Conservation (phyloP, 1,140 invertebrate species). For the Drosophila simulans region DNA sequence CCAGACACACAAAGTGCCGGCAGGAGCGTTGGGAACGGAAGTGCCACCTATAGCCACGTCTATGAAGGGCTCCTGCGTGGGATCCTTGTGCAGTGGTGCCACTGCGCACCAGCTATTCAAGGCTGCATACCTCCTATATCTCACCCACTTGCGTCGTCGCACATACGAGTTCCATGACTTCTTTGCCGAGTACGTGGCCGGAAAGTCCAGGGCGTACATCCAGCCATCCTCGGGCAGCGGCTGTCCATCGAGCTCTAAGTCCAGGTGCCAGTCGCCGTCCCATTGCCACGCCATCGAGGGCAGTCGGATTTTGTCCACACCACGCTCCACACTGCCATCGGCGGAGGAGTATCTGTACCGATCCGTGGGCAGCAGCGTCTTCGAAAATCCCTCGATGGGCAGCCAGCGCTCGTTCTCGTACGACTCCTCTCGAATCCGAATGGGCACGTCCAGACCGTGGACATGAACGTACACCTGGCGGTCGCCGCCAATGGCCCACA, state of each 20-base stretch:
- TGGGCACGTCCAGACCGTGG: conserved; percentile 94
- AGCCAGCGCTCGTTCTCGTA: conserved; percentile 98
- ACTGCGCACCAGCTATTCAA: conserved; percentile 96
- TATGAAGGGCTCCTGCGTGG: conserved; percentile 90
- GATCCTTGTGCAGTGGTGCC: conserved; percentile 93
- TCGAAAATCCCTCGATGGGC: conserved; percentile 94
- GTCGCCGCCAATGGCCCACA: conserved; percentile 96
- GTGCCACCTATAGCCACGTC: conserved; percentile 93
- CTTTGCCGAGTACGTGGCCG: conserved; percentile 91
- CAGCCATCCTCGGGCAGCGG: conserved; percentile 95
- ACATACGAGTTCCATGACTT: conserved; percentile 97
- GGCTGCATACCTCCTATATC: conserved; percentile 93
- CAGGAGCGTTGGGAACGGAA: conserved; percentile 90
- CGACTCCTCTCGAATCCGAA: conserved; percentile 94
- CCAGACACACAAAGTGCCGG: conserved; percentile 93
- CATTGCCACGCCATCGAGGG: conserved; percentile 97
- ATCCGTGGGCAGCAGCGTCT: conserved; percentile 93
- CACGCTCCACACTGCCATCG: conserved; percentile 91
- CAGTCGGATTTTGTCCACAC: conserved; percentile 91
- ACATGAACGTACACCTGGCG: conserved; percentile 96
- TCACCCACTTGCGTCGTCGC: conserved; percentile 92
- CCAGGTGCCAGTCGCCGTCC: conserved; percentile 96
- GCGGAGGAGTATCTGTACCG: conserved; percentile 92
- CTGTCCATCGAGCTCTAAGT: conserved; percentile 94
- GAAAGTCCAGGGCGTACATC: conserved; percentile 97